Percentiles rank a stretch among this genome's conserved stretches.
Evolutionary conservation across 2,797 vertebrate species (phyloP).

Genomic region (Cossypha caffra): DNA sequence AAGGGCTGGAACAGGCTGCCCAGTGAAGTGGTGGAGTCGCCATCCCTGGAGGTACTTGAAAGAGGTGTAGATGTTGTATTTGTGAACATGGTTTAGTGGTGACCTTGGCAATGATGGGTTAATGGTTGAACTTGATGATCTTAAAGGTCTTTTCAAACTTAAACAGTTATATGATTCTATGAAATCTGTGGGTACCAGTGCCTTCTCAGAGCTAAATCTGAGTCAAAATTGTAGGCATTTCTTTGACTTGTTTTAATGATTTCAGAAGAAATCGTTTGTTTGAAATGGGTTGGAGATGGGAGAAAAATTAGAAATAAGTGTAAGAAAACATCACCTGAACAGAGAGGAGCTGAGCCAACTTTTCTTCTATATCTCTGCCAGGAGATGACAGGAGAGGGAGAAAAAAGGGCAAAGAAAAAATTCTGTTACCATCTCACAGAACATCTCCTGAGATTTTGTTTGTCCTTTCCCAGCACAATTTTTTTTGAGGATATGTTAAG

Average conservation of each 20-base stretch:
- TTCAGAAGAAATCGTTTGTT: neutral
- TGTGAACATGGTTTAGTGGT: neutral
- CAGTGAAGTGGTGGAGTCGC: neutral
- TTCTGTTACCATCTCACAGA: neutral
- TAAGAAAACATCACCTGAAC: neutral
- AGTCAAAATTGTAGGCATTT: neutral
- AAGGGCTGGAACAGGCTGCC: neutral
- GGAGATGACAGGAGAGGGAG: neutral
- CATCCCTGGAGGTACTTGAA: neutral
- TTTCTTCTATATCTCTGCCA: neutral
- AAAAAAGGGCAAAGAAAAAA: neutral
- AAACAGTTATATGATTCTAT: neutral
- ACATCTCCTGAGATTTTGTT: neutral
- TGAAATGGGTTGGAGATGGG: neutral
- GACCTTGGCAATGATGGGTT: neutral
- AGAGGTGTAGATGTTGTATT: neutral
- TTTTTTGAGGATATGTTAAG: neutral
- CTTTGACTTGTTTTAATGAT: neutral
- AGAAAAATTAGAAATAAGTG: neutral
- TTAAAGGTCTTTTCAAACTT: neutral
- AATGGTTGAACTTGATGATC: neutral
- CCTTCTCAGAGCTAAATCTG: neutral
- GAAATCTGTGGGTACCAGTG: neutral
- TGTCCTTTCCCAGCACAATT: neutral
- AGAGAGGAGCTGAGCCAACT: neutral